Conservation (phyloP, 1,140 invertebrate species). For the Proales similis region DNA sequence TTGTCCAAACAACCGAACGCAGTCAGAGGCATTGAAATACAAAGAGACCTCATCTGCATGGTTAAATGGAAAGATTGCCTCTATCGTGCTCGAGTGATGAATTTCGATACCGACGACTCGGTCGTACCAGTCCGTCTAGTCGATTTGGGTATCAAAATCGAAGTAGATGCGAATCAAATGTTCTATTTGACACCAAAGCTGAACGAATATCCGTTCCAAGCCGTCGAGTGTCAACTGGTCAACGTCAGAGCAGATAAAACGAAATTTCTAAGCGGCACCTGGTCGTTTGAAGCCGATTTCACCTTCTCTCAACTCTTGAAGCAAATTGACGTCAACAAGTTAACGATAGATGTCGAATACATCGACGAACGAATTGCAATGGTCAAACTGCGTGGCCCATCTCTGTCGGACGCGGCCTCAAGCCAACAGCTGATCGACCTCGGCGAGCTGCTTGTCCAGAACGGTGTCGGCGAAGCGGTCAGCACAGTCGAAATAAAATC, state of each 20-base stretch:
- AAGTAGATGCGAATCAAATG: neutral
- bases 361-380: no score
- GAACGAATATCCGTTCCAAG: slow-evolving; percentile 15
- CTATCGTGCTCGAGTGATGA: slow-evolving; percentile 11
- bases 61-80: slow-evolving; percentile 7
- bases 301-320: no score
- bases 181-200: neutral
- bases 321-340: no score
- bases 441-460: neutral
- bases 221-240: slow-evolving; percentile 17
- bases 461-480: neutral
- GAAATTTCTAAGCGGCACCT: slow-evolving; percentile 3
- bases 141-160: slow-evolving; percentile 19
- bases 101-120: neutral
- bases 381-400: no score
- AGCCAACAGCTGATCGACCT: no score
- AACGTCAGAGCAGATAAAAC: slow-evolving; percentile 12
- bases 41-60: neutral
- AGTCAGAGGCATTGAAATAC: no score
- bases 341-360: no score
- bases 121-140: neutral
- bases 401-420: no score
- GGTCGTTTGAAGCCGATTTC: no score
- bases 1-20: no score
- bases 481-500: slow-evolving; percentile 19